phyloP scores from a whole-genome alignment of 2,113 vertebrate species.

The Peromyscus maniculatus region DNA sequence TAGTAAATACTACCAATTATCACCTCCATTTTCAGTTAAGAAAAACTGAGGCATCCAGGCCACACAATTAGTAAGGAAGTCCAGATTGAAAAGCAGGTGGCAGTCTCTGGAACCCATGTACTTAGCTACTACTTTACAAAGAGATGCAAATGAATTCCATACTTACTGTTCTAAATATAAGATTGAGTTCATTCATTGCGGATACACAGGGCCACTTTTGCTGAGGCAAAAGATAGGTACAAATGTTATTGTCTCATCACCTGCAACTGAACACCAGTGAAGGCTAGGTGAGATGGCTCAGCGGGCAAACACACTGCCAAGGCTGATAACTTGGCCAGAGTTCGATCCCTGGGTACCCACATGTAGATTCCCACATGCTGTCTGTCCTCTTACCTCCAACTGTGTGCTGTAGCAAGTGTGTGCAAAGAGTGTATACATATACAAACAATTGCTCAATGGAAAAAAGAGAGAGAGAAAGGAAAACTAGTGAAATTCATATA shows the following conservation, averaged over 20 bases:
- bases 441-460: too few species aligned
- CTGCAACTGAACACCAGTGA: background rate
- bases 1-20: background rate
- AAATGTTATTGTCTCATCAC: background rate
- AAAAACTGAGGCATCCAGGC: background rate
- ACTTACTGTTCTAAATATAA: conserved; percentile 26
- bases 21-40: conserved; percentile 14
- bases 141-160: background rate
- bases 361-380: background rate
- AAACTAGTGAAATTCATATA: background rate
- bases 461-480: background rate
- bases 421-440: background rate
- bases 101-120: background rate
- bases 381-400: background rate
- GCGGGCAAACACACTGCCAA: too few species aligned
- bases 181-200: background rate
- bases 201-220: background rate
- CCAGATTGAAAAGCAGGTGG: background rate
- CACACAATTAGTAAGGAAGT: background rate
- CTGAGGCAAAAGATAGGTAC: background rate
- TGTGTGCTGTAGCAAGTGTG: background rate
- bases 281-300: background rate
- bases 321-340: too few species aligned
- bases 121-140: background rate
- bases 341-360: background rate